Conservation (phyloP, 2,113 vertebrate species). For the Triplophysa rosa region DNA sequence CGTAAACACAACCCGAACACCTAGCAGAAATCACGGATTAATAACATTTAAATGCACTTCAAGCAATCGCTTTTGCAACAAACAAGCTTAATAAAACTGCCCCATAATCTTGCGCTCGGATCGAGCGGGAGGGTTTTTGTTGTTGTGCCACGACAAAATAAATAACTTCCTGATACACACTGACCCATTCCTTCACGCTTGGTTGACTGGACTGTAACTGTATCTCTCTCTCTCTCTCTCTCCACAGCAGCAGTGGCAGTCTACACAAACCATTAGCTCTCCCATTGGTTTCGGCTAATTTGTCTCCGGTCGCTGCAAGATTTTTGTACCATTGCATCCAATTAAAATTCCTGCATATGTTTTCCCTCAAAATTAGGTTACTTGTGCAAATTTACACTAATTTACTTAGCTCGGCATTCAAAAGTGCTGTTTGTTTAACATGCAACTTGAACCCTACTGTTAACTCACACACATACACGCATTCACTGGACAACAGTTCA, state of each 20-base stretch:
- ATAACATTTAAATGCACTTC: not conserved
- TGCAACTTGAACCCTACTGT: slow-evolving; percentile 70
- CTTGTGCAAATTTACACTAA: slow-evolving; percentile 77
- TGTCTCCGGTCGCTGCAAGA: slow-evolving; percentile 55
- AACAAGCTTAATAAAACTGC: not conserved
- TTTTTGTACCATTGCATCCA: slow-evolving; percentile 65
- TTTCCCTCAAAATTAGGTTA: slow-evolving; percentile 78
- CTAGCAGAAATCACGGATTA: not conserved
- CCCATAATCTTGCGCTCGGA: slow-evolving; percentile 38
- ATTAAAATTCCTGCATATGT: slow-evolving; percentile 76
- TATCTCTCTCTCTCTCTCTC: slow-evolving; percentile 43
- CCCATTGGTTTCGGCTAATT: slow-evolving; percentile 68
- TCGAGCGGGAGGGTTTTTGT: slow-evolving; percentile 39
- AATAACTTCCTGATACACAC: slow-evolving; percentile 58
- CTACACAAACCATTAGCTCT: slow-evolving; percentile 65
- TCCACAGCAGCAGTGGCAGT: slow-evolving; percentile 56
- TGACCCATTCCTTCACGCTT: slow-evolving; percentile 57
- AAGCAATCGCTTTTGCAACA: slow-evolving; percentile 4
- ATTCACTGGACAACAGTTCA: slow-evolving; percentile 53
- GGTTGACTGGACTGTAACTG: slow-evolving; percentile 54
- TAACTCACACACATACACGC: slow-evolving; percentile 27
- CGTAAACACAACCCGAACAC: slow-evolving; percentile 8
- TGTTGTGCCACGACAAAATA: slow-evolving; percentile 55
- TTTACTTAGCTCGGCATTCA: slow-evolving; percentile 69
- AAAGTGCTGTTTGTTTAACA: slow-evolving; percentile 74